Percentiles rank a stretch among this genome's conserved stretches.
Conservation (phyloP, 1,140 invertebrate species). For the Zaprionus ornatus region DNA sequence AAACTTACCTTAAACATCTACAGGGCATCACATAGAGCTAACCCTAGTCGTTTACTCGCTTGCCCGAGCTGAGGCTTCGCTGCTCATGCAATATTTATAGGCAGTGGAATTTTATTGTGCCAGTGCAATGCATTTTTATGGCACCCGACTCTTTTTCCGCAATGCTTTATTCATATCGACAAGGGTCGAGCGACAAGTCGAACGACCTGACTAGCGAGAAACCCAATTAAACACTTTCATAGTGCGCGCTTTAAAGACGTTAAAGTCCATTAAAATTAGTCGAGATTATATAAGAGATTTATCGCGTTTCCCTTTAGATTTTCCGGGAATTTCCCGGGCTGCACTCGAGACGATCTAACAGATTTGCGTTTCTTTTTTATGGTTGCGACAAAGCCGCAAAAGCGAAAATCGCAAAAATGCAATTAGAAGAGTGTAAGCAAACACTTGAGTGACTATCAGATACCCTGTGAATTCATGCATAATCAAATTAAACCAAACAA, state of each 20-base stretch:
- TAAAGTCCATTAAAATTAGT: background rate
- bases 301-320: background rate
- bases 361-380: background rate
- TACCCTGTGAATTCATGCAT: background rate
- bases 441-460: background rate
- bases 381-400: background rate
- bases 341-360: background rate
- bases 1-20: background rate
- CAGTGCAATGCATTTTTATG: slow-evolving; percentile 49
- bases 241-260: background rate
- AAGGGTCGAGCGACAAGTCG: slow-evolving; percentile 10
- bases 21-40: background rate
- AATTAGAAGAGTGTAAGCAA: background rate
- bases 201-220: background rate
- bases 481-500: background rate
- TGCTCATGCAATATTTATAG: slow-evolving; percentile 52
- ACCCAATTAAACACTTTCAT: background rate
- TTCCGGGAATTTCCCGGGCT: background rate
- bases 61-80: background rate
- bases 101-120: slow-evolving; percentile 44
- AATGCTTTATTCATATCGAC: slow-evolving; percentile 42
- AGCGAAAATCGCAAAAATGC: slow-evolving; percentile 1
- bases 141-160: slow-evolving; percentile 19
- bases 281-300: background rate
- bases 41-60: background rate